Base-by-base conservation (phyloP, 2,113 vertebrate genomes). In the Talpa occidentalis region DNA sequence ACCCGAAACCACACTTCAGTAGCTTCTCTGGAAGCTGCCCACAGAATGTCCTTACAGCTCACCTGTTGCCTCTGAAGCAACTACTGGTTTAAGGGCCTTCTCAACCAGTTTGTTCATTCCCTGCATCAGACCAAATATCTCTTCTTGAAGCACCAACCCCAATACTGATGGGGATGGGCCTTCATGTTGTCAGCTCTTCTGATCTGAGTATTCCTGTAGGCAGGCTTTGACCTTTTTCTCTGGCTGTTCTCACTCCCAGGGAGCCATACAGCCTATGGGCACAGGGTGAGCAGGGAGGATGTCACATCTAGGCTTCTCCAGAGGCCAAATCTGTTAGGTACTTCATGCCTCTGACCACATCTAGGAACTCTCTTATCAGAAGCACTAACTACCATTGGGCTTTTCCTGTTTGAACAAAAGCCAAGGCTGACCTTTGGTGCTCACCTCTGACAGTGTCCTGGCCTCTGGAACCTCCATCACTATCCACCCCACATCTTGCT, bases 361-460 rank as follows among this genome's bases (percentile, higher is more conserved):
- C 35, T 5, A 21, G 35, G 8, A 21, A 60, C 47, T 67, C 19
- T 40, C 54, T 80, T 14, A 73, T n/a, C 17, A 1, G 35, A 60
- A 42, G 59, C 0, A 0, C 10, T 35, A 66, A 52, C 49, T 47
- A 42, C 54, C 4, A 2, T 15, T 22, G 54, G 21, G 21, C 6
- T 8, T 85, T 85, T 96, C 77, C 81, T 85, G 26, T 73, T 30
- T 26, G 67, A 22, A 90, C 22, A 28, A 54, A 60, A 87, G 24
- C 42, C 76, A 76, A 69, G 52, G 54, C 37, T 80, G 49, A 40
- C 21, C 17, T 42, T 30, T 32, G 10, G 49, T 5, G 37, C 64
- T 17, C 10, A 19, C 14, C 22, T 5, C 35, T 8, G 30, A 35
- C 7, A 5, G 19, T 17, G 6, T 22, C 21, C 2, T 30, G 2